These are phyloP conservation scores for Cebidichthys violaceus DNA, from an alignment of 2,113 vertebrate genomes.

Conservation along the genomic window DNA sequence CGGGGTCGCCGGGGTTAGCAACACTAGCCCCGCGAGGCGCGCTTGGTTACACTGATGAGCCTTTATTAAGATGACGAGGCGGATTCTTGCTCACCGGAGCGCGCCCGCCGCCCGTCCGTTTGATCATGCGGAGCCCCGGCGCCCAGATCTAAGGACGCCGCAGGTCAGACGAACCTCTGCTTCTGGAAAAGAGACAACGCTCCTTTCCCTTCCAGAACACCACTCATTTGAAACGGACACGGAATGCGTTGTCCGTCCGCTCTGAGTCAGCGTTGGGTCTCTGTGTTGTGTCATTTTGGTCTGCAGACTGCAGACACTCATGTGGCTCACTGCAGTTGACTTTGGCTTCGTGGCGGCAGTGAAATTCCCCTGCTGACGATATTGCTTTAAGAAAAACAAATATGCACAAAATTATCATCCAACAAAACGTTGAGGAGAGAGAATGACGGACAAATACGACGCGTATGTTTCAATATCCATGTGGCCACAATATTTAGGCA, in stretches of 20 bases:
- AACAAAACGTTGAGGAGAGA: neutral
- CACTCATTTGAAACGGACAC: constrained; percentile 67
- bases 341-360: neutral
- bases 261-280: constrained; percentile 61
- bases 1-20: constrained; percentile 48
- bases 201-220: constrained; percentile 52
- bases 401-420: neutral
- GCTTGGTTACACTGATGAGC: constrained; percentile 70
- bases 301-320: constrained; percentile 10
- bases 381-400: neutral
- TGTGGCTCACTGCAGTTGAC: constrained; percentile 1
- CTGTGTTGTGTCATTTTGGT: constrained; percentile 56
- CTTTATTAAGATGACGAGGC: constrained; percentile 79
- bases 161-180: constrained; percentile 62
- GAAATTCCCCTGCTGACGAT: neutral
- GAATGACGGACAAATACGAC: neutral
- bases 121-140: constrained; percentile 60
- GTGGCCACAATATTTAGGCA: neutral
- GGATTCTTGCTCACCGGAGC: constrained; percentile 78
- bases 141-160: constrained; percentile 61
- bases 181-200: constrained; percentile 52
- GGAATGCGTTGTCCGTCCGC: constrained; percentile 67
- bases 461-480: neutral
- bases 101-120: constrained; percentile 39
- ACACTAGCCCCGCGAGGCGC: constrained; percentile 41